Conservation (phyloP, 1,140 invertebrate genomes). For the Chionoecetes opilio region DNA sequence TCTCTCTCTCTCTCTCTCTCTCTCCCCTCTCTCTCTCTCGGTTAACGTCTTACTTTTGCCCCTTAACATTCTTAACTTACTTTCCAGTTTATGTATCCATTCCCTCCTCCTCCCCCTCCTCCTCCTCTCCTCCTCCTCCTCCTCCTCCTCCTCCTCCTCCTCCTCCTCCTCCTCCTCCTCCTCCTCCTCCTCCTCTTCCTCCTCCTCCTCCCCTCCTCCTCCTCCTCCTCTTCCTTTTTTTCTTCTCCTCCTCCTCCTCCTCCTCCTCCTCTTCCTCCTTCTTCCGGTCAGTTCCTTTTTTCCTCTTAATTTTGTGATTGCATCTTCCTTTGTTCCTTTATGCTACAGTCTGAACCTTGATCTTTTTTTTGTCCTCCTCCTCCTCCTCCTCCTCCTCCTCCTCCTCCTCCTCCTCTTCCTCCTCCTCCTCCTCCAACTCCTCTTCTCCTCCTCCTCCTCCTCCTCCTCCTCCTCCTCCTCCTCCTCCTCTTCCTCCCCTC, state of each 20-base stretch:
- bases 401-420: too few species aligned
- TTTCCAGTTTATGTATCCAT: too few species aligned
- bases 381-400: neutral
- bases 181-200: neutral
- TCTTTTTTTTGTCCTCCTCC: neutral
- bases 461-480: neutral
- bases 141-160: neutral
- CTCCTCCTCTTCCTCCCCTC: neutral
- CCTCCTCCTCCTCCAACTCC: neutral
- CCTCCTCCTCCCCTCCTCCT: neutral
- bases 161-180: neutral
- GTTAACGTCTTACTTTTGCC: neutral
- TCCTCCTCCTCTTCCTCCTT: neutral
- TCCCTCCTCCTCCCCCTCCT: neutral
- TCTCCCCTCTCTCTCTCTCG: neutral
- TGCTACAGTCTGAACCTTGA: too few species aligned
- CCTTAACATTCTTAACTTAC: too few species aligned
- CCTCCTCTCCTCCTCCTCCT: neutral
- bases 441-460: neutral
- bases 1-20: neutral
- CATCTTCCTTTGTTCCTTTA: too few species aligned
- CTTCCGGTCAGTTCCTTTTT: neutral
- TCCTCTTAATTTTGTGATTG: neutral
- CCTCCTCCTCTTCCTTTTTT: neutral
- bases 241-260: neutral